Evolutionary conservation across 2,888 invertebrate genomes (phyloP).

Genomic region (Adelphocoris suturalis): DNA sequence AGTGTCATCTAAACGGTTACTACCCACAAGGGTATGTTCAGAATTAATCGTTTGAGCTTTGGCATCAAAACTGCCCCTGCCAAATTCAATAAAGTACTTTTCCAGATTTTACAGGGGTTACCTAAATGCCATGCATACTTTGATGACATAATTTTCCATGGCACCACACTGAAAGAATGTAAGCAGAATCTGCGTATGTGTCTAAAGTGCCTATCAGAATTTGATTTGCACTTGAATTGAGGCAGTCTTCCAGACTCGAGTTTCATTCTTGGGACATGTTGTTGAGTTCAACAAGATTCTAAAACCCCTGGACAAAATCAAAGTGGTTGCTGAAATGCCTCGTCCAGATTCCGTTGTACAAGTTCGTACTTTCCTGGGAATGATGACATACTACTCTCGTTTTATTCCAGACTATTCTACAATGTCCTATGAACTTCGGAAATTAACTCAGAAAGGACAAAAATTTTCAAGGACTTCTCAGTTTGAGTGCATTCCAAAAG

Average conservation of each 20-base stretch:
- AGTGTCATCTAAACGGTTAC: conserved; percentile 53
- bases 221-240: conserved; percentile 59
- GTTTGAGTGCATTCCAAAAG: conserved; percentile 72
- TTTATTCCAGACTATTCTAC: conserved; percentile 71
- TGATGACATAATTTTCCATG: conserved; percentile 75
- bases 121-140: conserved; percentile 59
- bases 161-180: conserved; percentile 72
- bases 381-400: conserved; percentile 74
- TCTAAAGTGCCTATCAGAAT: neutral
- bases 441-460: conserved; percentile 72
- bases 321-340: conserved; percentile 47
- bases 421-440: conserved; percentile 73
- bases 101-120: conserved; percentile 72
- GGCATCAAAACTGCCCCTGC: conserved; percentile 73
- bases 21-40: conserved; percentile 51
- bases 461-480: conserved; percentile 14
- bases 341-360: conserved; percentile 67
- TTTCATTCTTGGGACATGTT: conserved; percentile 60
- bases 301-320: conserved; percentile 69
- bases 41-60: conserved; percentile 69
- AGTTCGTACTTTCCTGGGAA: conserved; percentile 73
- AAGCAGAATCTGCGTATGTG: neutral
- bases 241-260: conserved; percentile 44
- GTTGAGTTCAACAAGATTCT: conserved; percentile 65
- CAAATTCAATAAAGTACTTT: conserved; percentile 73